Conservation (phyloP, 2,888 invertebrate species). For the Mesorhabditis spiculigera region DNA sequence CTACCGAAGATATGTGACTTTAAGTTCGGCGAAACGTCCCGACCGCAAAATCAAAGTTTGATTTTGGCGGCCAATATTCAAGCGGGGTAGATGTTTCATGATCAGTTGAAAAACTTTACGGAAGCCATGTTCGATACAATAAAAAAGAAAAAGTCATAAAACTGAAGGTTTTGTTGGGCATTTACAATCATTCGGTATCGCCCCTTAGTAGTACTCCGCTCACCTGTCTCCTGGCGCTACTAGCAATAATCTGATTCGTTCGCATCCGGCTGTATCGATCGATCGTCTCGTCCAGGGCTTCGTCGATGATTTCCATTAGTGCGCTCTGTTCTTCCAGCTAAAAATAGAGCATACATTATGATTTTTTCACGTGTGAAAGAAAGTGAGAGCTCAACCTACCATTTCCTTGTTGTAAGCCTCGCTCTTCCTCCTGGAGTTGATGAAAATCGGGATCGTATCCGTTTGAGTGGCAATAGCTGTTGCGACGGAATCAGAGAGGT, state of each 20-base stretch:
- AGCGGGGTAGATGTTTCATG: too few species aligned
- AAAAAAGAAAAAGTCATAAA: too few species aligned
- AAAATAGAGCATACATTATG: constrained; percentile 10
- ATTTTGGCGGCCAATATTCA: too few species aligned
- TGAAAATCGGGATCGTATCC: constrained; percentile 22
- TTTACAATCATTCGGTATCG: not conserved
- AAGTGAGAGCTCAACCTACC: not conserved
- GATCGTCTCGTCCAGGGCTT: constrained; percentile 52
- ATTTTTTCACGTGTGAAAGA: not conserved
- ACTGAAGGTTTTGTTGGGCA: too few species aligned
- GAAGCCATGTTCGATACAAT: too few species aligned
- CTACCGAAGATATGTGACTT: too few species aligned
- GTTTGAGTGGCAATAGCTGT: constrained; percentile 21
- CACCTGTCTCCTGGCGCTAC: constrained; percentile 50
- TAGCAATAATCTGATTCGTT: constrained; percentile 50
- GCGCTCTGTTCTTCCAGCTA: constrained; percentile 45
- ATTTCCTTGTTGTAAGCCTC: constrained; percentile 10
- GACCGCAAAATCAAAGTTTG: too few species aligned
- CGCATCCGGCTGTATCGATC: constrained; percentile 48
- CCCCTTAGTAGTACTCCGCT: not conserved
- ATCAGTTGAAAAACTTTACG: too few species aligned
- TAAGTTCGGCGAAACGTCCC: too few species aligned
- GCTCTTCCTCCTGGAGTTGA: constrained; percentile 22
- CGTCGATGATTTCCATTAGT: constrained; percentile 48
- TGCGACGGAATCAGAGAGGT: not conserved